Conservation (phyloP, 2,797 vertebrate genomes). For the Falco cherrug region DNA sequence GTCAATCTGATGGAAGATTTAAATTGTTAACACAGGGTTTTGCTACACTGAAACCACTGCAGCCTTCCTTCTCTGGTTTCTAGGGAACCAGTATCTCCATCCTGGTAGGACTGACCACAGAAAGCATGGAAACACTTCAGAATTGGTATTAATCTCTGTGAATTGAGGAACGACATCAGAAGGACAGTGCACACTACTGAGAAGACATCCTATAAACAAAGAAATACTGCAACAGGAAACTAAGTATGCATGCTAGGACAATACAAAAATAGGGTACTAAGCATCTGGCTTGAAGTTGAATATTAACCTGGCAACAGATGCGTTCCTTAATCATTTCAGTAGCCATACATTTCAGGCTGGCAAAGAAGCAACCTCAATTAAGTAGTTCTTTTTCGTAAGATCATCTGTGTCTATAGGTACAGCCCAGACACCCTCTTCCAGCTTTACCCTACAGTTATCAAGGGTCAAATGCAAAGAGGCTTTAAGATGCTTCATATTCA, state of each 20-base stretch:
- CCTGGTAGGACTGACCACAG: neutral
- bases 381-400: neutral
- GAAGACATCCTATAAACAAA: neutral
- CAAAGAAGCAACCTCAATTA: neutral
- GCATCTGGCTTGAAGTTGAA: neutral
- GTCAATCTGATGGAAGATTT: constrained; percentile 86
- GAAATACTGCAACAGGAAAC: neutral
- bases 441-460: neutral
- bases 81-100: neutral
- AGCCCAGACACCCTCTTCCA: neutral
- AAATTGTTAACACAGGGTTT: neutral
- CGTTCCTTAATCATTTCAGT: neutral
- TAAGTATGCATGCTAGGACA: neutral
- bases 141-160: neutral
- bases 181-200: neutral
- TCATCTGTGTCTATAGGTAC: neutral
- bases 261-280: neutral
- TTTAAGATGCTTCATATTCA: neutral
- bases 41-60: neutral
- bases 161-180: neutral
- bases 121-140: neutral
- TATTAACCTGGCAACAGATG: neutral
- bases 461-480: neutral
- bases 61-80: neutral
- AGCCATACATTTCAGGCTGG: neutral